These are phyloP conservation scores for Zenarchopterus dispar DNA, from an alignment of 2,797 vertebrate species.

Conservation along the genomic window DNA sequence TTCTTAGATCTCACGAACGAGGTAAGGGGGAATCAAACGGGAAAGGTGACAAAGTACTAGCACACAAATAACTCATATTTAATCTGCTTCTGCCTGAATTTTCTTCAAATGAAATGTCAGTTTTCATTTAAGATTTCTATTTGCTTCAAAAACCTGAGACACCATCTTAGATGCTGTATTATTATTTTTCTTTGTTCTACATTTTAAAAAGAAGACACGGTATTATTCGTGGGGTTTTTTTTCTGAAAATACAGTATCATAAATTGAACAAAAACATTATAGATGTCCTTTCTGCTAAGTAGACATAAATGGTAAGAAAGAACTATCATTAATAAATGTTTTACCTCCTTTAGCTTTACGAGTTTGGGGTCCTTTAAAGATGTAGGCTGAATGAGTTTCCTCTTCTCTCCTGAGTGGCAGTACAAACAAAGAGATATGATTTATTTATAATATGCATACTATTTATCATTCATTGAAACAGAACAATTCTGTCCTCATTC, in stretches of 20 bases:
- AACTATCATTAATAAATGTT: not conserved
- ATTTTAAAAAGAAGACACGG: too few species aligned
- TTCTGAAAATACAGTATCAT: not conserved
- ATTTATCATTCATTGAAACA: not conserved
- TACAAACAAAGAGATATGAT: conserved; percentile 4
- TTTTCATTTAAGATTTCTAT: conserved; percentile 14
- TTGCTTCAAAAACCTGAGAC: conserved; percentile 22
- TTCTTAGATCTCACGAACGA: conserved; percentile 25
- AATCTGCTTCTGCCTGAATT: not conserved
- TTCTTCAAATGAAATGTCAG: conserved; percentile 1
- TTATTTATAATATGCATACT: not conserved
- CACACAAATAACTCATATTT: conserved; percentile 8
- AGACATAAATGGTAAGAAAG: conserved; percentile 10
- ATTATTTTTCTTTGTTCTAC: too few species aligned
- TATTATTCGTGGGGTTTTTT: conserved; percentile 51
- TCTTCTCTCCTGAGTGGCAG: conserved; percentile 81
- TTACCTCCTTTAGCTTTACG: conserved; percentile 86
- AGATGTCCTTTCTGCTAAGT: not conserved
- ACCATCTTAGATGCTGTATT: conserved; percentile 10
- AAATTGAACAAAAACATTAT: not conserved
- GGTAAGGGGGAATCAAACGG: not conserved
- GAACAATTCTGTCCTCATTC: too few species aligned
- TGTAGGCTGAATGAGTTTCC: conserved; percentile 82
- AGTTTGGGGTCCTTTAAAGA: conserved; percentile 83
- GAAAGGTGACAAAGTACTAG: conserved; percentile 19